Evolutionary conservation across 2,888 invertebrate species (phyloP).

Genomic region (Caenorhabditis sp.): DNA sequence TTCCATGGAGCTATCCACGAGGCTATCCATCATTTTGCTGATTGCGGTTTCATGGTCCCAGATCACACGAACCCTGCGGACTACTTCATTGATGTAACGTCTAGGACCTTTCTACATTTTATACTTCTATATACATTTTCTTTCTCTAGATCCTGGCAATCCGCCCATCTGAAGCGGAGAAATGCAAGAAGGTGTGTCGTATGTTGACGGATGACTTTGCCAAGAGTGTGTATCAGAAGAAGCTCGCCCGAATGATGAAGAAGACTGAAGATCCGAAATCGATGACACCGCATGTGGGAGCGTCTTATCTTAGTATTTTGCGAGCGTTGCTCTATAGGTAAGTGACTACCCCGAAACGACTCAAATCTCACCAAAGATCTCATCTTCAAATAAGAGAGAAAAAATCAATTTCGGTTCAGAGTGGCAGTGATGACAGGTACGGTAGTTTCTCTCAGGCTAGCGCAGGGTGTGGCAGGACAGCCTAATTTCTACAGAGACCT

Average conservation of each 20-base stretch:
- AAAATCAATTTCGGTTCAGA: too few relatives aligned
- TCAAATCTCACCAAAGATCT: too few relatives aligned
- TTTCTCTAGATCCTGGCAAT: conserved; percentile 79
- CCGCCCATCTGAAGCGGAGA: conserved; percentile 83
- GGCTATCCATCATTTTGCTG: conserved; percentile 81
- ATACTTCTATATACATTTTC: not conserved
- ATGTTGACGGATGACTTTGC: conserved; percentile 50
- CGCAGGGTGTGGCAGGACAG: too few relatives aligned
- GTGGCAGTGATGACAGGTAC: too few relatives aligned
- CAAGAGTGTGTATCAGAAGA: conserved; percentile 20
- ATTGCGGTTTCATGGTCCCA: conserved; percentile 56
- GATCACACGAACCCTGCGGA: conserved; percentile 72
- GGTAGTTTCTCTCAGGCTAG: too few relatives aligned
- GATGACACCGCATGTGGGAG: conserved; percentile 34
- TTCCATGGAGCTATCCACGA: conserved; percentile 82
- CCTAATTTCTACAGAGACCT: too few relatives aligned
- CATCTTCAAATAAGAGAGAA: too few relatives aligned
- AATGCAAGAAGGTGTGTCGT: conserved; percentile 77
- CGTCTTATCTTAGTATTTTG: conserved; percentile 22
- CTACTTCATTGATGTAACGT: conserved; percentile 68
- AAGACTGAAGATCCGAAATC: conserved; percentile 22
- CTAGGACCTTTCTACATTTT: not conserved
- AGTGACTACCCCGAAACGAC: too few relatives aligned
- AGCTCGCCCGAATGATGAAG: conserved; percentile 32
- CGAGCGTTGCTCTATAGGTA: conserved; percentile 32